phyloP scores from a whole-genome alignment of 2,113 vertebrate species.

The Brachirus orientalis region DNA sequence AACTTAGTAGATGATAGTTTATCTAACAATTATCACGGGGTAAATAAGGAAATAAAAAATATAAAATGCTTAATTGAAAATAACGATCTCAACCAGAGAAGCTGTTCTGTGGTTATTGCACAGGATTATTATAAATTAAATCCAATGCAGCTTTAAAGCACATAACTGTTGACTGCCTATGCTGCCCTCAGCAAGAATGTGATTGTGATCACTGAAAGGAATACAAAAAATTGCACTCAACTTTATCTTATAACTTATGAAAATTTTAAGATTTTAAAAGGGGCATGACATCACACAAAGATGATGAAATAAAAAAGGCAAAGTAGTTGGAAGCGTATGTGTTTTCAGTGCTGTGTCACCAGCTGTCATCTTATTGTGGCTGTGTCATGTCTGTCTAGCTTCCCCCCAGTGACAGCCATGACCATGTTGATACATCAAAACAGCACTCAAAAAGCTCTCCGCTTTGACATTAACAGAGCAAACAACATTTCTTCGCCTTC shows the following conservation, averaged over 20 bases:
- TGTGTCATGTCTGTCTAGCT: constrained; percentile 22
- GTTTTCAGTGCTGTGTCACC: constrained; percentile 22
- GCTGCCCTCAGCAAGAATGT: constrained; percentile 1
- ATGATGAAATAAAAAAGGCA: neutral
- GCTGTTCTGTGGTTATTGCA: constrained; percentile 5
- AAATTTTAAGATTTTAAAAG: too few relatives aligned
- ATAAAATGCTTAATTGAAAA: constrained; percentile 39
- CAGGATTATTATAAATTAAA: neutral
- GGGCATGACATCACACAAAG: too few relatives aligned
- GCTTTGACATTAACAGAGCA: constrained; percentile 50
- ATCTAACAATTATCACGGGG: constrained; percentile 37
- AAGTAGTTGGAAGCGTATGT: constrained; percentile 3
- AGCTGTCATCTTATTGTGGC: constrained; percentile 23
- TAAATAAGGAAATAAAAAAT: constrained; percentile 38
- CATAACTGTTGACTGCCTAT: neutral
- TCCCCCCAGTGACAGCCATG: constrained; percentile 43
- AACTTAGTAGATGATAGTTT: constrained; percentile 32
- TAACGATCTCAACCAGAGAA: constrained; percentile 21
- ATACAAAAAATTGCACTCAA: neutral
- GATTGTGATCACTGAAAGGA: neutral
- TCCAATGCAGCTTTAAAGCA: constrained; percentile 2
- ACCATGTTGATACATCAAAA: constrained; percentile 30
- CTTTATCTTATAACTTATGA: neutral
- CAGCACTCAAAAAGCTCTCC: constrained; percentile 43
- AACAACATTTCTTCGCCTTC: constrained; percentile 25